Base-by-base conservation (phyloP, 1,140 invertebrate species). In the Acromyrmex charruanus region DNA sequence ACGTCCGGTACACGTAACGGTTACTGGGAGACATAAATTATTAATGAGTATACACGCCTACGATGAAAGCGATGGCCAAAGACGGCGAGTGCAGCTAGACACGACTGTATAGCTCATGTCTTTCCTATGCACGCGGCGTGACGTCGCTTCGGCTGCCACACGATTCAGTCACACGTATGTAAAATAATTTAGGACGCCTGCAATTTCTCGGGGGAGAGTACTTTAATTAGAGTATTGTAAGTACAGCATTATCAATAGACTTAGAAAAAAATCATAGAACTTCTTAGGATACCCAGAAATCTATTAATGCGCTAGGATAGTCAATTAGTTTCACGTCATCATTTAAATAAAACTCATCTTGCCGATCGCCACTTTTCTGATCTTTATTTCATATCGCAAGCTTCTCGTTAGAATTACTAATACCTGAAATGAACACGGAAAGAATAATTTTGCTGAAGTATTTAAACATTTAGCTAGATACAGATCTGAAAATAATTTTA, bases 11-110 rank as follows among this genome's bases (percentile, higher is more conserved):
- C 85, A 87, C 79, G 85, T 90, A 89, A 90, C 84, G 74, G 58
- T 90, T 88, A 90, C 88, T 72, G 80, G 69, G 59, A 69, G 39
- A 88, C 89, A 88, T 91, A 88, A 91, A 91, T 91, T 90, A 91
- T 91, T 91, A 90, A 90, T 80, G 89, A 90, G 82, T 88, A 90
- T 71, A 88, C 89, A 88, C 89, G 66, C 86, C 82, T 75, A 88
- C 89, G 89, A 90, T 88, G 81, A 86, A 85, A 80, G 80, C 85
- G 58, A 72, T 14, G 53, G 66, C 72, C 58, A 25, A 25, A 61
- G 68, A 28, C 72, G 58, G 58, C 59, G 49, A 61, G 69, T 66
- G 53, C 51, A 49, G 55, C 55, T 58, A 58, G 61, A 77, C 63
- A 81, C 51, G 66, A 82, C 68, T 51, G 61, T 21, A 35, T 53